phyloP scores from a whole-genome alignment of 1,140 invertebrate genomes.

The Diorhabda elongata region DNA sequence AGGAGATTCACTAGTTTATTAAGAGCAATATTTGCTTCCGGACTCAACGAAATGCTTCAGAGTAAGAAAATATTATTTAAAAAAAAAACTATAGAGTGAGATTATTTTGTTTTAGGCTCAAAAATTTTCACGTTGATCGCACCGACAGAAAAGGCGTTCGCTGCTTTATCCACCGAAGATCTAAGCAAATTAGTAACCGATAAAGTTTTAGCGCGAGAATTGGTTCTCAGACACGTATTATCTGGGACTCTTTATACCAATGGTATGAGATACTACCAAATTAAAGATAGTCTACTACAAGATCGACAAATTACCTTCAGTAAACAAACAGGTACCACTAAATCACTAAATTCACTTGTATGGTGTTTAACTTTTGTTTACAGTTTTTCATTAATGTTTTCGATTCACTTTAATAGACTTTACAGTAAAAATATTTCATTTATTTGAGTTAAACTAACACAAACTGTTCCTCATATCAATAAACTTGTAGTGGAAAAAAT shows the following conservation, averaged over 20 bases:
- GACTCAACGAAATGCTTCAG: conserved; percentile 67
- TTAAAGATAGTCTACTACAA: conserved; percentile 67
- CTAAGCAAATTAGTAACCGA: conserved; percentile 57
- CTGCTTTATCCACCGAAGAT: conserved; percentile 59
- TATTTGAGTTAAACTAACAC: too few relatives aligned
- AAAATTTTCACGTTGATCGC: conserved; percentile 83
- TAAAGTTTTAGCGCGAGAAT: conserved; percentile 61
- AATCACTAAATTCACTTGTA: conserved; percentile 24
- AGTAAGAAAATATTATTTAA: conserved; percentile 9
- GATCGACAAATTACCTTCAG: conserved; percentile 64
- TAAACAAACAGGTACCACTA: conserved; percentile 64
- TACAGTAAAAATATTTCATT: too few relatives aligned
- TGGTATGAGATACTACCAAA: conserved; percentile 81
- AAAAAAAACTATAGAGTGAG: background rate
- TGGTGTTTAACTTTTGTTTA: too few relatives aligned
- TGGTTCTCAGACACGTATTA: conserved; percentile 75
- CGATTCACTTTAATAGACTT: too few relatives aligned
- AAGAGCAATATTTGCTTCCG: conserved; percentile 68
- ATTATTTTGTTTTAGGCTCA: conserved; percentile 53
- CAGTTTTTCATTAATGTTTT: too few relatives aligned
- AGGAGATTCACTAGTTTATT: conserved; percentile 74
- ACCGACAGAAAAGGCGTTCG: conserved; percentile 77
- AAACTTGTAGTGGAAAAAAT: too few relatives aligned
- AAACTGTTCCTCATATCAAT: too few relatives aligned
- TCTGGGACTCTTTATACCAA: conserved; percentile 74